These are phyloP conservation scores for Aphidoletes aphidimyza DNA, from an alignment of 2,888 invertebrate species.

Conservation along the genomic window DNA sequence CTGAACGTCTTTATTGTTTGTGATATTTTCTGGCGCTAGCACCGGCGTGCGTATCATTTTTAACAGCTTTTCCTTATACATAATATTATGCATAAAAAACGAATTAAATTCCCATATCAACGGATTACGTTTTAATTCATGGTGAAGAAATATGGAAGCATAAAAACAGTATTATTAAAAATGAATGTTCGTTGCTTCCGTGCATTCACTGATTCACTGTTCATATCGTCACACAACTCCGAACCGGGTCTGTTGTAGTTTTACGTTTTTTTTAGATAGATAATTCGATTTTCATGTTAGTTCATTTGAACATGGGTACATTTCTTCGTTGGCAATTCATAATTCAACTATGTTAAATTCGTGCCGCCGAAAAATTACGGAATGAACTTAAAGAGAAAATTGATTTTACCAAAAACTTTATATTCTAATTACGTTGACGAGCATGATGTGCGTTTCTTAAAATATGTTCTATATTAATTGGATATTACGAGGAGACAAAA, in stretches of 20 bases:
- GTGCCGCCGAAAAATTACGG: too few species aligned
- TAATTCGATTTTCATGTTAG: neutral
- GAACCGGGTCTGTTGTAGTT: neutral
- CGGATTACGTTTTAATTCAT: neutral
- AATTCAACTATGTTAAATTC: too few species aligned
- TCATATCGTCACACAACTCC: neutral
- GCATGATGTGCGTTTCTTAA: neutral
- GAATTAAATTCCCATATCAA: neutral
- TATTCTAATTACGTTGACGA: neutral
- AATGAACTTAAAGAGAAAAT: neutral
- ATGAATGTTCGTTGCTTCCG: neutral
- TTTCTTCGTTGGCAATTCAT: too few species aligned
- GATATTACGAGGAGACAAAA: neutral
- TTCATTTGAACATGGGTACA: too few species aligned
- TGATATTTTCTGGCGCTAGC: neutral
- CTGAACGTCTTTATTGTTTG: neutral
- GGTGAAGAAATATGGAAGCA: neutral
- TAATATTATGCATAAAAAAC: constrained; percentile 30
- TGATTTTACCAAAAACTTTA: neutral
- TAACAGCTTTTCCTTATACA: too few species aligned
- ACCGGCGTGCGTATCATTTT: neutral
- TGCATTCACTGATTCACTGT: neutral
- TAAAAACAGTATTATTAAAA: neutral
- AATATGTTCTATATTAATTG: neutral
- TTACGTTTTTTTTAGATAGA: neutral